These are phyloP conservation scores for Aurelia sp. DNA, from an alignment of 30 jellyfish, hydroid and myxozoan species.

Conservation along the genomic window DNA sequence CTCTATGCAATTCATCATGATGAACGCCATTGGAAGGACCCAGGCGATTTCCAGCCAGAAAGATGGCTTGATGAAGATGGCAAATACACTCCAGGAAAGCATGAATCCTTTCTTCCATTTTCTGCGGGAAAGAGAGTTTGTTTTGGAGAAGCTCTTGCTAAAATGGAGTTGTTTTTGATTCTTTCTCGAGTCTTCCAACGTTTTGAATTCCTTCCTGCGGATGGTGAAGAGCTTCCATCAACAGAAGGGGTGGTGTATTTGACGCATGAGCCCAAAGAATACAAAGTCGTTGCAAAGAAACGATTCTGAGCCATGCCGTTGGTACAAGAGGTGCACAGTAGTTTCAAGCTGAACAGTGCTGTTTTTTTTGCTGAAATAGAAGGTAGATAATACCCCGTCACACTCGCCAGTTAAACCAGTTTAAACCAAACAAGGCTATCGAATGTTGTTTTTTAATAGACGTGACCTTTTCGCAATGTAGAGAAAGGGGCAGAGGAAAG, in stretches of 20 bases:
- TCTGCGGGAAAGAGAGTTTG: conserved; percentile 52
- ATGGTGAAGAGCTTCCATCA: conserved; percentile 1
- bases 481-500: too few relatives aligned
- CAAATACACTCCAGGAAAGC: background rate
- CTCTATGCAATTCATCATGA: conserved; percentile 57
- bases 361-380: too few relatives aligned
- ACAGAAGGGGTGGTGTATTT: conserved; percentile 3
- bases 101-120: conserved; percentile 32
- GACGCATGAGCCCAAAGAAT: conserved; percentile 8
- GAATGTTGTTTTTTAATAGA: too few relatives aligned
- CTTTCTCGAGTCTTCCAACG: conserved; percentile 20
- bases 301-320: background rate
- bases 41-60: conserved; percentile 53
- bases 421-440: too few relatives aligned
- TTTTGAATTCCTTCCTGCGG: conserved; percentile 21
- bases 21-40: conserved; percentile 54
- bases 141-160: conserved; percentile 48
- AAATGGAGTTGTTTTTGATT: conserved; percentile 42
- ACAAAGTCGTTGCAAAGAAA: background rate
- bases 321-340: background rate
- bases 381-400: too few relatives aligned
- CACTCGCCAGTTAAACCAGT: too few relatives aligned
- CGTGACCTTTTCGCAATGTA: too few relatives aligned
- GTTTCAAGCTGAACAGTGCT: too few relatives aligned
- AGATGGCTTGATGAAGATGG: conserved; percentile 59